Percentiles rank a stretch among this genome's conserved stretches.
These are phyloP conservation scores for Poecilia latipinna DNA, from an alignment of 2,113 vertebrate genomes.

Conservation along the genomic window DNA sequence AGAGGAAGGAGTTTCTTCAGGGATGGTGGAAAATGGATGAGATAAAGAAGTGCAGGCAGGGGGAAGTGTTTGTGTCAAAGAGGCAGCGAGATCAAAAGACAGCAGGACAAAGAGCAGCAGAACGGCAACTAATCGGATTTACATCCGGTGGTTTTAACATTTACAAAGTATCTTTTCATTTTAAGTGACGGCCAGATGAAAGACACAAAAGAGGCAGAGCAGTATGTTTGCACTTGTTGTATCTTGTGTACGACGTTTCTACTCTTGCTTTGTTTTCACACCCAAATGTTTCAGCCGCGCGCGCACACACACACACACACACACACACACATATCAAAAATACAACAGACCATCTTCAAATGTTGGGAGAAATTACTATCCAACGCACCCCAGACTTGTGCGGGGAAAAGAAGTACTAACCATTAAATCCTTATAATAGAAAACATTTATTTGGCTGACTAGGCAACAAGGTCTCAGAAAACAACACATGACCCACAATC, in stretches of 20 bases:
- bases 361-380: not conserved
- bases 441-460: not conserved
- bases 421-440: not conserved
- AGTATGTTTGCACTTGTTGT: not conserved
- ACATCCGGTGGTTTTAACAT: slow-evolving; percentile 10
- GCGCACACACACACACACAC: no score
- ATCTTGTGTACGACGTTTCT: not conserved
- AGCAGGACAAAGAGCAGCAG: slow-evolving; percentile 16
- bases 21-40: slow-evolving; percentile 53
- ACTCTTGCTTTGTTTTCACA: not conserved
- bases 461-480: not conserved
- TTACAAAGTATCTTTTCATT: slow-evolving; percentile 24
- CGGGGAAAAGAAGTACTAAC: not conserved
- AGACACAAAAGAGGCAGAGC: not conserved
- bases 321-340: no score
- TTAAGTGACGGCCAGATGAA: slow-evolving; percentile 16
- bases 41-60: slow-evolving; percentile 36
- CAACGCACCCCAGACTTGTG: not conserved
- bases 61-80: slow-evolving; percentile 22
- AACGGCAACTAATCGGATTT: slow-evolving; percentile 17
- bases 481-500: no score
- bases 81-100: slow-evolving; percentile 1
- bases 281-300: not conserved
- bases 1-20: slow-evolving; percentile 41
- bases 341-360: no score